Conservation (phyloP, 1,140 invertebrate genomes). For the Monomorium pharaonis region DNA sequence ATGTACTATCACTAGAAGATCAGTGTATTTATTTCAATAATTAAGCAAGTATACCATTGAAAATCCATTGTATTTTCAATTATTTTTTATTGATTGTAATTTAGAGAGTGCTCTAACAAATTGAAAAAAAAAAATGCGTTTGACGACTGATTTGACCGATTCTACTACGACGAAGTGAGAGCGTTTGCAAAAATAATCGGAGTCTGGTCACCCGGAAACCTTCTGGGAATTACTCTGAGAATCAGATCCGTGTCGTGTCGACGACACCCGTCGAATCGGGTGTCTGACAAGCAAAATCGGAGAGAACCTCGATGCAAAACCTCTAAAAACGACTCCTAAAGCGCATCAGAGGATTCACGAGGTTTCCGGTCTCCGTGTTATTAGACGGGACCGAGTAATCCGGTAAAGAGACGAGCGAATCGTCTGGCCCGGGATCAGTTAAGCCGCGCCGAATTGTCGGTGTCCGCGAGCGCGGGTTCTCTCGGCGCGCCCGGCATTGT, state of each 20-base stretch:
- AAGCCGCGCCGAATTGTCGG: conserved; percentile 3
- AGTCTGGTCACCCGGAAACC: neutral
- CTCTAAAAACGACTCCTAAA: neutral
- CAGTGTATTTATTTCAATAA: too few species aligned
- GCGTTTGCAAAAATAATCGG: neutral
- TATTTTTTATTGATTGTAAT: too few species aligned
- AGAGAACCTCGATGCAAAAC: neutral
- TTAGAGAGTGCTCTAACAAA: neutral
- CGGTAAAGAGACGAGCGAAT: conserved; percentile 6
- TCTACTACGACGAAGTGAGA: neutral
- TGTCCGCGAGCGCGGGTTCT: neutral
- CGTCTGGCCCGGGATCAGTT: conserved; percentile 3
- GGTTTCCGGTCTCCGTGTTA: conserved; percentile 3
- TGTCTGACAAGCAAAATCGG: neutral
- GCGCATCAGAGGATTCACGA: conserved; percentile 43
- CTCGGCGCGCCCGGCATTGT: conserved; percentile 2
- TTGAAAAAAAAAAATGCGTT: neutral
- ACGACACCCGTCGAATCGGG: too few species aligned
- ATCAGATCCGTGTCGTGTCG: neutral
- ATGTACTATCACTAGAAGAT: too few species aligned
- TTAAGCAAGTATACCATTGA: too few species aligned
- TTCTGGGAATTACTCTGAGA: neutral
- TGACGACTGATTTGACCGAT: neutral
- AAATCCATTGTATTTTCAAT: too few species aligned
- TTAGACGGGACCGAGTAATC: neutral